A percentile compares a stretch with the other conserved stretches of the same genome.
Conservation (phyloP, 30 jellyfish, hydroid and myxozoan species). For the Hydractinia echinata region DNA sequence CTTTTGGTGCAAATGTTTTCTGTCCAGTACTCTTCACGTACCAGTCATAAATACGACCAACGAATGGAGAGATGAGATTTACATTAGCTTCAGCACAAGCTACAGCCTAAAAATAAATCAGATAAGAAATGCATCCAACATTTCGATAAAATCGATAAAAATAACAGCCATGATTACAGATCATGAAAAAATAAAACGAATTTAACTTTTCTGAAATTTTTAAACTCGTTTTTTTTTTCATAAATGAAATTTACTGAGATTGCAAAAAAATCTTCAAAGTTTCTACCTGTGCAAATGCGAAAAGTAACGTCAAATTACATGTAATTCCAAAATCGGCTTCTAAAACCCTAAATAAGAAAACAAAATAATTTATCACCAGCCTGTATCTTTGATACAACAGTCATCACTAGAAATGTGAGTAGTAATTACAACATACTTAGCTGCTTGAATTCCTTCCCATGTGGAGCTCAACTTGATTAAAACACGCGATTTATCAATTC, state of each 20-base stretch:
- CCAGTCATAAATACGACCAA: conserved; percentile 96
- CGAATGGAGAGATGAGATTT: conserved; percentile 91
- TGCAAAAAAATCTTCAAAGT: neutral
- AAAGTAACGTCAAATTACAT: conserved; percentile 82
- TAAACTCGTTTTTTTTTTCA: no score
- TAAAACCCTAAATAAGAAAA: conserved; percentile 43
- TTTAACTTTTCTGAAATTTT: no score
- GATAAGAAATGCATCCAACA: neutral
- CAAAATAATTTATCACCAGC: neutral
- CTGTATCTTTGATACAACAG: neutral
- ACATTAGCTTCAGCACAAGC: conserved; percentile 99
- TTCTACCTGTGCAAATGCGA: conserved; percentile 89
- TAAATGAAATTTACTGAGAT: neutral
- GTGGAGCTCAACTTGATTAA: conserved; percentile 88
- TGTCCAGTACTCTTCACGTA: conserved; percentile 77
- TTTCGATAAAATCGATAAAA: neutral
- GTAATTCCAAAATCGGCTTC: conserved; percentile 82
- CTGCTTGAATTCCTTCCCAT: conserved; percentile 99
- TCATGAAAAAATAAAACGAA: no score
- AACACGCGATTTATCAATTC: conserved; percentile 81
- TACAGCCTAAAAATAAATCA: conserved; percentile 61
- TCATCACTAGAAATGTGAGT: conserved; percentile 6
- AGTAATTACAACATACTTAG: conserved; percentile 58
- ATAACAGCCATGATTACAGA: no score
- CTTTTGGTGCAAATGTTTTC: conserved; percentile 53